phyloP scores from a whole-genome alignment of 2,888 invertebrate species.

The Chrysomela aeneicollis region DNA sequence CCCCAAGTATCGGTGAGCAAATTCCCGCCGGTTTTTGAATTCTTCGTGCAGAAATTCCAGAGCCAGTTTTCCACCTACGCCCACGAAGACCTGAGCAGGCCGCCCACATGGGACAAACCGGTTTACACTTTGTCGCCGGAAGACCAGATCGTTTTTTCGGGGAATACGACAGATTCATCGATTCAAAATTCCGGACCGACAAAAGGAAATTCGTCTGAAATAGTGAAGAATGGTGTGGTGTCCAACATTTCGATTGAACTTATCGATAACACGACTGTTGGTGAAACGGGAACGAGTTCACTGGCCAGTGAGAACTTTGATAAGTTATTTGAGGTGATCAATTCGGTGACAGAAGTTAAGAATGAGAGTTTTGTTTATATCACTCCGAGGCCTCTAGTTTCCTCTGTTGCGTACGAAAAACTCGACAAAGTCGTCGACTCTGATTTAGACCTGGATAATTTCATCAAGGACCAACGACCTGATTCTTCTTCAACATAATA shows the following conservation, averaged over 20 bases:
- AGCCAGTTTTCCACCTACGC: conserved; percentile 73
- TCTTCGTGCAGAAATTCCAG: conserved; percentile 74
- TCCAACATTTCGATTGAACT: not conserved
- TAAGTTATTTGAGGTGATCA: conserved; percentile 28
- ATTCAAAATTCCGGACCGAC: not conserved
- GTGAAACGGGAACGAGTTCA: conserved; percentile 1
- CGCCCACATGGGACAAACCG: conserved; percentile 57
- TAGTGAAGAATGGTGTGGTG: not conserved
- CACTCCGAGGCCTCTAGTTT: conserved; percentile 33
- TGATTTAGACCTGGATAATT: conserved; percentile 25
- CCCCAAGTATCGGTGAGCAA: conserved; percentile 54
- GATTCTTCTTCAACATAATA: not conserved
- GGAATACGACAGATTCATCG: conserved; percentile 4
- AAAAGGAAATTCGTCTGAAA: conserved; percentile 2
- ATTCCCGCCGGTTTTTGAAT: conserved; percentile 75
- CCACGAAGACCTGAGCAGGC: conserved; percentile 65
- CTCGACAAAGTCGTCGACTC: conserved; percentile 13
- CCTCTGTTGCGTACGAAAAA: not conserved
- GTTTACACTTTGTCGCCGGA: conserved; percentile 49
- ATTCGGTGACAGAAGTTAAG: conserved; percentile 17
- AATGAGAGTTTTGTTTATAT: conserved; percentile 35
- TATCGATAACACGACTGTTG: not conserved
- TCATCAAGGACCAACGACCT: not conserved
- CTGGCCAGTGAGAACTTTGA: conserved; percentile 13
- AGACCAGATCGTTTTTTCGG: conserved; percentile 39